phyloP scores from a whole-genome alignment of 1,140 invertebrate genomes.

The Ostrea edulis region DNA sequence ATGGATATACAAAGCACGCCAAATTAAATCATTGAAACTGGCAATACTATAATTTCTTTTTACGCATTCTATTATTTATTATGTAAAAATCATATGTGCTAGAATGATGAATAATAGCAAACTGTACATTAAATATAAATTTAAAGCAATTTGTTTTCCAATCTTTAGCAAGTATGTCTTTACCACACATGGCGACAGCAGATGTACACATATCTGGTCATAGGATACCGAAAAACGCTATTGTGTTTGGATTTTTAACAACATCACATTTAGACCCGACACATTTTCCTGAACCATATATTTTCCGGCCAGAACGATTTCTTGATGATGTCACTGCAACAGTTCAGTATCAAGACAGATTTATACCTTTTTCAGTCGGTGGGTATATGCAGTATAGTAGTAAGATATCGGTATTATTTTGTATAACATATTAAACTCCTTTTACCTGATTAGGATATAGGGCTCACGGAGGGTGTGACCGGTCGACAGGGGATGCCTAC shows the following conservation, averaged over 20 bases:
- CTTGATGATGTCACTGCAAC: constrained; percentile 68
- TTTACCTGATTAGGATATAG: too few relatives aligned
- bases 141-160: neutral
- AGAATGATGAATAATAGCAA: too few relatives aligned
- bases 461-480: too few relatives aligned
- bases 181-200: constrained; percentile 68
- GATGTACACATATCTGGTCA: constrained; percentile 68
- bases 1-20: too few relatives aligned
- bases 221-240: constrained; percentile 70
- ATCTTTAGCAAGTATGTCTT: constrained; percentile 67
- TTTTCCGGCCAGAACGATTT: constrained; percentile 85
- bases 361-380: constrained; percentile 60
- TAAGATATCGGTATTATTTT: neutral
- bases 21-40: too few relatives aligned
- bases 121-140: too few relatives aligned
- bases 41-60: too few relatives aligned
- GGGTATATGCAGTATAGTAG: neutral
- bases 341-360: constrained; percentile 53
- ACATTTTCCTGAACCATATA: constrained; percentile 85
- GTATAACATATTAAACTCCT: neutral
- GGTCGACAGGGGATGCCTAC: too few relatives aligned
- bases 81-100: too few relatives aligned
- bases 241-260: constrained; percentile 73
- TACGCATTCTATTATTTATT: too few relatives aligned
- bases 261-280: constrained; percentile 71